A percentile compares a stretch with the other conserved stretches of the same genome.
phyloP scores from a whole-genome alignment of 2,113 vertebrate species.

The Glareola pratincola region DNA sequence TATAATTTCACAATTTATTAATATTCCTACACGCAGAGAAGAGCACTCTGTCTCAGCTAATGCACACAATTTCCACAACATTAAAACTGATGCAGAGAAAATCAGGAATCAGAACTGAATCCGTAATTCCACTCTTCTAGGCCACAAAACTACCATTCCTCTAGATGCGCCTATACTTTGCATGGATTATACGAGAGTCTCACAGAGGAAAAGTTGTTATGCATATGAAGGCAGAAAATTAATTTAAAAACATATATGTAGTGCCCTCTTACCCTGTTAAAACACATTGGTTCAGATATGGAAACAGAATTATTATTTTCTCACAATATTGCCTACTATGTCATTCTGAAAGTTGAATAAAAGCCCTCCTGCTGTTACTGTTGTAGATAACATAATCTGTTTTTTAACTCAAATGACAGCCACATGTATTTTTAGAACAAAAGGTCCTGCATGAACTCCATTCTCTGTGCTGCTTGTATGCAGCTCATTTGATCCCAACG shows the following conservation, averaged over 20 bases:
- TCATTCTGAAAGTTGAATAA: not conserved
- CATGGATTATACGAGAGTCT: not conserved
- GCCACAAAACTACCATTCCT: not conserved
- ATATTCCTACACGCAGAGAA: not conserved
- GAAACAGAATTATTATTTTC: not conserved
- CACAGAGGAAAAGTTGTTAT: not conserved
- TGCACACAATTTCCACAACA: not conserved
- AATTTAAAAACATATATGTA: not conserved
- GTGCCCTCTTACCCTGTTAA: not conserved
- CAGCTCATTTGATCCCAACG: not conserved
- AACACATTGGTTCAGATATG: not conserved
- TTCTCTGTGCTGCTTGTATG: not conserved
- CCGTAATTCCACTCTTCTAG: not conserved
- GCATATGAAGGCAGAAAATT: not conserved
- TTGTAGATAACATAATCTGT: not conserved
- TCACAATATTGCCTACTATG: not conserved
- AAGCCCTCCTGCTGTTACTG: not conserved
- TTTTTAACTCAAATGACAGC: not conserved
- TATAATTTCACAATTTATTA: not conserved
- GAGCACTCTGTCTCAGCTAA: not conserved
- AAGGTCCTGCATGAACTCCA: not conserved
- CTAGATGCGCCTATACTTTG: not conserved
- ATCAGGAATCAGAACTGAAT: not conserved
- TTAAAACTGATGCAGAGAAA: not conserved
- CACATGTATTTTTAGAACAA: not conserved